A percentile compares a stretch with the other conserved stretches of the same genome.
phyloP scores from a whole-genome alignment of 2,113 vertebrate species.

The Salvelinus alpinus region DNA sequence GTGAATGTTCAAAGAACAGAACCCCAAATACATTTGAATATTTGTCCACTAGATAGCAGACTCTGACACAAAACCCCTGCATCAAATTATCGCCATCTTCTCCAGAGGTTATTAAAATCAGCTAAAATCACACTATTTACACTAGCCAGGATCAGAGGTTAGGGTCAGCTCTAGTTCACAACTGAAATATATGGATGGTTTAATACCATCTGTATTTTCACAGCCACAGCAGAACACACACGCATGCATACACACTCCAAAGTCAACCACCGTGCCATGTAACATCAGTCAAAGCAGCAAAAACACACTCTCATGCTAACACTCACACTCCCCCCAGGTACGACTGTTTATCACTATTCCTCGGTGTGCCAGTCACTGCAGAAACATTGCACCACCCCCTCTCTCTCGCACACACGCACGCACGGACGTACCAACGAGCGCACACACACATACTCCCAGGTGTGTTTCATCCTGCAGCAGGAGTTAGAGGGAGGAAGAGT shows the following conservation, averaged over 20 bases:
- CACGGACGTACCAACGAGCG: background rate
- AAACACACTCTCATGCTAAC: constrained; percentile 7
- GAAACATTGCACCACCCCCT: background rate
- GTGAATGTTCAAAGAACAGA: background rate
- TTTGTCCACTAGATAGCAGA: constrained; percentile 28
- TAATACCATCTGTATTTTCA: background rate
- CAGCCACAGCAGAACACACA: background rate
- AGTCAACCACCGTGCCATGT: background rate
- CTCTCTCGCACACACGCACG: background rate
- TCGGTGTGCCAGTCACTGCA: background rate
- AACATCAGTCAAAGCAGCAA: constrained; percentile 27
- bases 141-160: no score
- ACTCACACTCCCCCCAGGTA: background rate
- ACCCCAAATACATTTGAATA: no score
- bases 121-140: no score
- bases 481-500: background rate
- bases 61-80: background rate
- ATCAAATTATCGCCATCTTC: background rate
- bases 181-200: no score
- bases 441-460: background rate
- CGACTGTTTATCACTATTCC: background rate
- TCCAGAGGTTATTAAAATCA: no score
- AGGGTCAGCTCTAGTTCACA: no score
- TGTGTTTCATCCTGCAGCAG: constrained; percentile 1
- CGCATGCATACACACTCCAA: background rate